Percentiles rank a stretch among this genome's conserved stretches.
Evolutionary conservation across 2,797 vertebrate species (phyloP).

Genomic region (Rhynchotus rufescens): DNA sequence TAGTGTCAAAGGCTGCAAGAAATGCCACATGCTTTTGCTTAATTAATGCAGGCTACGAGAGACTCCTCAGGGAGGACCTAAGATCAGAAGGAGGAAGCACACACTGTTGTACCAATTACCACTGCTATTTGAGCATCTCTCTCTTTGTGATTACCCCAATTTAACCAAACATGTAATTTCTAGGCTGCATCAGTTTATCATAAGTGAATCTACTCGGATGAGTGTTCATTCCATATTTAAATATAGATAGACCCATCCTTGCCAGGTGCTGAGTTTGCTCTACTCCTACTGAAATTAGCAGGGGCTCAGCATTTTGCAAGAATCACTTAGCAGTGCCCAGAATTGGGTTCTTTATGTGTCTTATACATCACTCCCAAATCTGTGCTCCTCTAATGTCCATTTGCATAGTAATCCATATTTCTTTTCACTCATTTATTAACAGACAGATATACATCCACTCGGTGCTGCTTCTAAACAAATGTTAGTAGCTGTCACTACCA

Average conservation of each 20-base stretch:
- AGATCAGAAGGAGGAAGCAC: conserved; percentile 34
- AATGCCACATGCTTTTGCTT: conserved; percentile 45
- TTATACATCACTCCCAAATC: conserved; percentile 50
- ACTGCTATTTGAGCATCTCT: conserved; percentile 20
- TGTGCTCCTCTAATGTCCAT: conserved; percentile 39
- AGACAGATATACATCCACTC: conserved; percentile 32
- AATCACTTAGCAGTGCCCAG: conserved; percentile 51
- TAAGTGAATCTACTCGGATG: conserved; percentile 54
- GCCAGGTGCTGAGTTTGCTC: conserved; percentile 70
- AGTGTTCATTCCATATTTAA: conserved; percentile 42
- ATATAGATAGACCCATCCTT: conserved; percentile 61
- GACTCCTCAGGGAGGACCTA: conserved; percentile 22
- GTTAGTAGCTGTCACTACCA: conserved; percentile 61
- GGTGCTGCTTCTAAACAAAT: conserved; percentile 58
- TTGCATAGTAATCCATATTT: conserved; percentile 46
- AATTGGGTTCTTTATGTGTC: conserved; percentile 46
- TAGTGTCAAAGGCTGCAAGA: conserved; percentile 56
- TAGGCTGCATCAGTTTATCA: conserved; percentile 48
- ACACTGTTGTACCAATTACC: conserved; percentile 50
- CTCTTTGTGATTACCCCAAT: conserved; percentile 43
- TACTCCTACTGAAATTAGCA: conserved; percentile 56
- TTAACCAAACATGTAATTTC: conserved; percentile 62
- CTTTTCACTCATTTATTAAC: conserved; percentile 59
- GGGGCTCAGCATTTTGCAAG: conserved; percentile 60
- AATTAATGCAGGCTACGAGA: conserved; percentile 45